Base-by-base conservation (phyloP, 2,888 invertebrate genomes). In the Drosophila paramelanica region DNA sequence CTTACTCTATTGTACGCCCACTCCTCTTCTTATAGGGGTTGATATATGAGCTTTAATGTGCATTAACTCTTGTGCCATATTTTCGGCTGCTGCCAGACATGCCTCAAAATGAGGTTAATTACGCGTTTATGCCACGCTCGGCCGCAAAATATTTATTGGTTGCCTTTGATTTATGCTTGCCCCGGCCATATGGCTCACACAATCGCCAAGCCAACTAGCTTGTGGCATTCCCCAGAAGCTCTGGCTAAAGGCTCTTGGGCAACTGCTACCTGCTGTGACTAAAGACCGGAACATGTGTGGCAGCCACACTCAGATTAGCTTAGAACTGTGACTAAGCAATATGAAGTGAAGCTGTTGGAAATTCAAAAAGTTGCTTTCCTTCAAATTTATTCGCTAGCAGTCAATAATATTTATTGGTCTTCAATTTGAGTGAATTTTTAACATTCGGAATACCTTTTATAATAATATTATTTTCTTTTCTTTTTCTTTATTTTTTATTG, bases 11-110 rank as follows among this genome's bases (percentile, higher is more conserved):
- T 56, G 25, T 41, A 7, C 23, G 17, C 14, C 43, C 42, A 25
- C 52, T 33, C 47, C 52, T 33, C 47, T 23, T 47, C 20, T 41
- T 45, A 62, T 70, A 68, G 78, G 81, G 75, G 78, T 75, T 89
- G 82, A 83, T 88, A 83, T 80, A 87, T 83, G 81, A 55, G 86
- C 88, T 85, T 81, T 79, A 81, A 86, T 79, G 70, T 80, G 80
- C 83, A 79, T 84, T 77, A 81, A 70, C 87, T 86, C 77, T 64
- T 75, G 64, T 60, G 77, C 71, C 77, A 79, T 60, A 81, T 73
- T 67, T 60, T 62, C 43, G 59, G 68, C 56, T 43, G 61, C 62
- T 41, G 23, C 47, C 58, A 62, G 23, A 31, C 23, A 13, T 52
- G 38, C 57, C 61, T 27, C 53, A 49, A 50, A 85, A 74, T 77